Evolutionary conservation across 1,140 invertebrate genomes (phyloP).

Genomic region (Leucophenga varia): DNA sequence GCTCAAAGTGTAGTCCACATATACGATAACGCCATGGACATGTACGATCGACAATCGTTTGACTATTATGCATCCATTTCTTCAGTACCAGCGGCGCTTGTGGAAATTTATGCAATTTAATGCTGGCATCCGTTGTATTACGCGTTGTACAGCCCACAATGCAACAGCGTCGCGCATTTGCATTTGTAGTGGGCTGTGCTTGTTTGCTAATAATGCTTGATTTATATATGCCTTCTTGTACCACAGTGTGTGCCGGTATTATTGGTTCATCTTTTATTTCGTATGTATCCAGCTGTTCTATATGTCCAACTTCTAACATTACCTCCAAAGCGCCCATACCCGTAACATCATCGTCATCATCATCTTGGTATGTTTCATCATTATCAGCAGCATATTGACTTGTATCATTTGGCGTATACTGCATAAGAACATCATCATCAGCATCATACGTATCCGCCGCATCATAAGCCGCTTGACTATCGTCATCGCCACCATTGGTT

Average conservation of each 20-base stretch:
- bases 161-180: conserved; percentile 31
- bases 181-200: conserved; percentile 17
- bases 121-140: conserved; percentile 16
- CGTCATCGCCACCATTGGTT: no score
- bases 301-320: conserved; percentile 36
- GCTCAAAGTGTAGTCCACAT: conserved; percentile 36
- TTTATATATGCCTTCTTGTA: no score
- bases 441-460: no score
- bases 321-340: conserved; percentile 29
- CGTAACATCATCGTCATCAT: no score
- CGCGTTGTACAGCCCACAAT: conserved; percentile 27
- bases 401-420: no score
- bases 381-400: no score
- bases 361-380: no score
- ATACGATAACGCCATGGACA: conserved; percentile 42
- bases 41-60: conserved; percentile 29
- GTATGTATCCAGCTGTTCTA: conserved; percentile 32
- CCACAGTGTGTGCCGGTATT: no score
- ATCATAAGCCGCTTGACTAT: no score
- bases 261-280: no score
- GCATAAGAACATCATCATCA: no score
- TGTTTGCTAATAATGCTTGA: background rate
- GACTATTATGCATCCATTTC: conserved; percentile 46
- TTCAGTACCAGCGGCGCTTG: conserved; percentile 19
- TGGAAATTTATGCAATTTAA: conserved; percentile 43